Base-by-base conservation (phyloP, 2,113 vertebrate species). In the Sisor rabdophorus region DNA sequence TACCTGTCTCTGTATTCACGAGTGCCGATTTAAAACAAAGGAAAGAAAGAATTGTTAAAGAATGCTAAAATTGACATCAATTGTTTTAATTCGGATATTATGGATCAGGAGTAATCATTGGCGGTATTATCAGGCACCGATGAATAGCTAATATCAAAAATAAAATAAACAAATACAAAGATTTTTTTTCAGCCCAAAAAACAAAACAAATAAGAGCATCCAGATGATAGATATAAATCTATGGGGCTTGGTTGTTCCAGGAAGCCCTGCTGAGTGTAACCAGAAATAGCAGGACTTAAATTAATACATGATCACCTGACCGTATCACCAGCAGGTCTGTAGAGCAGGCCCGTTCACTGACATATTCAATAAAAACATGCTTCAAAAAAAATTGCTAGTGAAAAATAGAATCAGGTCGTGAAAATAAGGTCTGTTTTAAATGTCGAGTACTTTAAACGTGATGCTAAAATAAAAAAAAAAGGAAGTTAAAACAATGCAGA, bases 1-100 rank as follows among this genome's bases (percentile, higher is more conserved):
- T 86, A 86, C 85, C 85, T 86, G 85, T 86, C 85, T 83, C 85
- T 86, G 85, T 84, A 71, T 80, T 84, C 80, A 78, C 44, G 64
- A 81, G 80, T 80, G 79, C 78, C 54, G 76, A 79, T 78, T 77
- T n/a, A 55, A 67, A 81, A 71, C 76, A 74, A 70, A 77, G 52
- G 32, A 80, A 61, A 61, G 28, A 15, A 28, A 58, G 26, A 24
- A 81, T 56, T 69, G 79, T 79, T 82, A 40, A 44, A 83, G 65
- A 79, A 76, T 44, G 64, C 55, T 6, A 44, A 26, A 48, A 65
- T 17, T 75, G 47, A 8, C n/a, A 36, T 2, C 30, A 58, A 60
- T 20, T 50, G 15, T 56, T 78, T 73, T n/a, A 24, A 5, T 30
- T 36, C 22, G 30, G 26, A 11, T 73, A 30, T 64, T 5, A 54